A percentile compares a stretch with the other conserved stretches of the same genome.
Evolutionary conservation across 2,888 invertebrate species (phyloP).

Genomic region (Drosophila niveifrons): DNA sequence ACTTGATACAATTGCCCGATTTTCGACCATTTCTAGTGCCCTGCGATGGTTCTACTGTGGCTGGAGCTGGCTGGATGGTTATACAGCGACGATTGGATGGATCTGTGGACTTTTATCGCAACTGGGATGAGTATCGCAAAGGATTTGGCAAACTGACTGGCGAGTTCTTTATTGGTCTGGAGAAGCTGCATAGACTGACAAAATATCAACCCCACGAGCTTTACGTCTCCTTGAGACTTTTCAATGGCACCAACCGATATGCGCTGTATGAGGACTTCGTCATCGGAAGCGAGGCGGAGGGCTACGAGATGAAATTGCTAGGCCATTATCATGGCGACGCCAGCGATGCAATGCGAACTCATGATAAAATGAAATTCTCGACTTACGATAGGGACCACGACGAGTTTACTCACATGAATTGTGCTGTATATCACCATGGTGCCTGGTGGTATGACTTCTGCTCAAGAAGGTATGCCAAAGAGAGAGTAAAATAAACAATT

Average conservation of each 20-base stretch:
- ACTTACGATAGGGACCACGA: constrained; percentile 89
- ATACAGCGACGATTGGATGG: constrained; percentile 89
- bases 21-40: constrained; percentile 64
- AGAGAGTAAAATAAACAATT: too few relatives aligned
- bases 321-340: constrained; percentile 88
- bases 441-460: constrained; percentile 92
- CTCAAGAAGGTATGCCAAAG: constrained; percentile 87
- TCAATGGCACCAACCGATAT: constrained; percentile 86
- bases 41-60: constrained; percentile 85
- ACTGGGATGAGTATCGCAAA: constrained; percentile 88
- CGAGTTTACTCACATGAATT: constrained; percentile 87
- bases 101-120: constrained; percentile 88
- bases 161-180: constrained; percentile 90
- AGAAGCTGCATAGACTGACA: constrained; percentile 87
- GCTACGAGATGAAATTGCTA: constrained; percentile 88
- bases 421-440: constrained; percentile 89
- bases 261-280: constrained; percentile 89
- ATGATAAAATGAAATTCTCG: constrained; percentile 88
- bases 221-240: constrained; percentile 88
- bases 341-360: constrained; percentile 90
- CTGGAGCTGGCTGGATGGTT: constrained; percentile 87
- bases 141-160: constrained; percentile 90
- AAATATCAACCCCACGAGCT: constrained; percentile 86
- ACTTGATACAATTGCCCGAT: constrained; percentile 83
- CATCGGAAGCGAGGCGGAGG: constrained; percentile 88